Conservation (phyloP, 2,113 vertebrate species). For the Callorhinus ursinus region DNA sequence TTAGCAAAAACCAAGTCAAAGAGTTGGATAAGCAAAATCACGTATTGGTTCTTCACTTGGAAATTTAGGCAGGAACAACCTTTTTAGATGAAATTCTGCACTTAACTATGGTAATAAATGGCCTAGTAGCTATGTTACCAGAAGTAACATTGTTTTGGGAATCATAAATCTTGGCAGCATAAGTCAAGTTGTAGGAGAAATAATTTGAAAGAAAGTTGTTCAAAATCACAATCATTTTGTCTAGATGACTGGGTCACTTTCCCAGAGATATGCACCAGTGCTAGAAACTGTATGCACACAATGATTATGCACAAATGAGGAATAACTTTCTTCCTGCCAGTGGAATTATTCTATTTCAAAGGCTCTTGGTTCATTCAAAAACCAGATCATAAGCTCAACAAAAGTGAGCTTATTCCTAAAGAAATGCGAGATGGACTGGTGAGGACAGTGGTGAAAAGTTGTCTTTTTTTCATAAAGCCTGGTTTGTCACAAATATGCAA, state of each 20-base stretch:
- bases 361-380: neutral
- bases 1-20: neutral
- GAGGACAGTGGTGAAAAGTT: neutral
- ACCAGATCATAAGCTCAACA: neutral
- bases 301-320: neutral
- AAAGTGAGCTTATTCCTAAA: neutral
- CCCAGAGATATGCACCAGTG: neutral
- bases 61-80: neutral
- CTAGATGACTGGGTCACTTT: neutral
- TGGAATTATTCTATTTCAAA: neutral
- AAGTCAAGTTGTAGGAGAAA: neutral
- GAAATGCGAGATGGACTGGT: neutral
- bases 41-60: rapidly evolving
- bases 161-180: neutral
- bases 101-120: neutral
- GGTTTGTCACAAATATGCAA: neutral
- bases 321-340: neutral
- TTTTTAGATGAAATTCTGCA: neutral
- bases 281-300: neutral
- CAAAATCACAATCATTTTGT: neutral
- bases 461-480: neutral
- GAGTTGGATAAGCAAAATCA: neutral
- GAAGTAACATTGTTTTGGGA: neutral
- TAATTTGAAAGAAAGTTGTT: neutral
- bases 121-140: neutral